Evolutionary conservation across 2,797 vertebrate genomes (phyloP), one percentile per base, ranked within the genome.

Genomic region (Lacerta viridis): DNA sequence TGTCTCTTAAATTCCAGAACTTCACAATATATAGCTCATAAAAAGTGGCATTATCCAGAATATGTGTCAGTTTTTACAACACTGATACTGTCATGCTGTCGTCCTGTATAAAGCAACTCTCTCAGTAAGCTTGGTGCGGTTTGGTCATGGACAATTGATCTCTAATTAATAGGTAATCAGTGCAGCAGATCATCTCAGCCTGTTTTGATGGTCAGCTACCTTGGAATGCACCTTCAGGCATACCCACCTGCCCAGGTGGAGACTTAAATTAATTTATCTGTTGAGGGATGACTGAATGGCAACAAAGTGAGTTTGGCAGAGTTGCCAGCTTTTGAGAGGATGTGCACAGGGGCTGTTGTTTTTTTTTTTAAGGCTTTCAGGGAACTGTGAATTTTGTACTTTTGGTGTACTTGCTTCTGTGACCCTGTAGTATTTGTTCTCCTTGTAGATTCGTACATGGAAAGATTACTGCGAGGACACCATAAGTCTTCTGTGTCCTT

Each of bases 1-100:
- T 94, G 93, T 55, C 78, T 90, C 78, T 59, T 72, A 79, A 86
- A 89, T 92, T 94, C 66, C 55, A 75, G 78, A 91, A 82, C 71
- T 71, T 75, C 84, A 33, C 64, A 88, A 59, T 0, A 0, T 85
- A 55, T 17, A 82, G 89, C 61, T 23, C 61, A 64, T 64, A 64
- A 88, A 78, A 64, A 46, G 64, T 29, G 88, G 25, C 43, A 25
- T 84, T 89, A 43, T 85, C 90, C 91, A 80, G 74, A 89, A 86
- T 88, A 76, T 78, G 7, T 20, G 36, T 55, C 23, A 86, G 25
- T 36, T 80, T 79, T 50, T 25, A 69, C 41, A 69, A 80, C 55
- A 55, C 18, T 46, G 29, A 55, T 39, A 4, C 20, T 17, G 27
- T 74, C 27, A 64, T 39, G 50, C 29, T n/a, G 27, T 50, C 15